Conservation (phyloP, 2,113 vertebrate species). For the Chitala chitala region DNA sequence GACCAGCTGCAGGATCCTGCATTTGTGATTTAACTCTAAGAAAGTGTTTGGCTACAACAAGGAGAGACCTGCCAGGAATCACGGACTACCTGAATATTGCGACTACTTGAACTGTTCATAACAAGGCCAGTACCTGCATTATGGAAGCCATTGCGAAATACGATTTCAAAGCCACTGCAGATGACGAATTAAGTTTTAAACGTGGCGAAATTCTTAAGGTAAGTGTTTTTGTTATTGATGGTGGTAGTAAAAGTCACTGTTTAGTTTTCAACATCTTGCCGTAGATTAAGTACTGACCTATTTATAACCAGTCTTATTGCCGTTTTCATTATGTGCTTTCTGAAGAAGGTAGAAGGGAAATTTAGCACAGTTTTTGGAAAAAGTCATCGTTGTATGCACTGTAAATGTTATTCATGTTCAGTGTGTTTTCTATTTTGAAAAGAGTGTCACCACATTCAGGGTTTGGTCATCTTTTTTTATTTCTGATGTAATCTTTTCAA, state of each 20-base stretch:
- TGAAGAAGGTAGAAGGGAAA: too few relatives aligned
- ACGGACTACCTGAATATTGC: not conserved
- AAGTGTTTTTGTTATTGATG: constrained; percentile 29
- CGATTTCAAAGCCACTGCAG: constrained; percentile 96
- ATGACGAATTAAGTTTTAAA: constrained; percentile 98
- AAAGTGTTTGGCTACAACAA: constrained; percentile 28
- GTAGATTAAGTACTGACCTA: too few relatives aligned
- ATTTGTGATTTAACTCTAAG: constrained; percentile 41
- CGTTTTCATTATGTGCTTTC: too few relatives aligned
- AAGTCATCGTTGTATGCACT: too few relatives aligned
- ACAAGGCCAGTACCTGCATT: constrained; percentile 17
- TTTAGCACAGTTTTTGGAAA: too few relatives aligned
- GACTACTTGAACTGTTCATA: constrained; percentile 7
- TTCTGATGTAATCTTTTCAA: too few relatives aligned
- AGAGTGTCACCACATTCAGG: too few relatives aligned
- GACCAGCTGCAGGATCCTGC: constrained; percentile 41
- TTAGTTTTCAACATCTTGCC: too few relatives aligned
- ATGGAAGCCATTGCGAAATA: constrained; percentile 99
- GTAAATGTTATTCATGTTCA: too few relatives aligned
- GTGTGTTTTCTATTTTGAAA: too few relatives aligned
- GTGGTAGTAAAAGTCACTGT: not conserved
- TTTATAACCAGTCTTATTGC: too few relatives aligned
- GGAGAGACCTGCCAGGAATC: constrained; percentile 27
- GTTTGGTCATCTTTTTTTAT: too few relatives aligned
- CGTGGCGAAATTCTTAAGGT: constrained; percentile 95